These are phyloP conservation scores for Tanaodytes sp. DNA, from an alignment of 2,888 invertebrate genomes.

Conservation along the genomic window DNA sequence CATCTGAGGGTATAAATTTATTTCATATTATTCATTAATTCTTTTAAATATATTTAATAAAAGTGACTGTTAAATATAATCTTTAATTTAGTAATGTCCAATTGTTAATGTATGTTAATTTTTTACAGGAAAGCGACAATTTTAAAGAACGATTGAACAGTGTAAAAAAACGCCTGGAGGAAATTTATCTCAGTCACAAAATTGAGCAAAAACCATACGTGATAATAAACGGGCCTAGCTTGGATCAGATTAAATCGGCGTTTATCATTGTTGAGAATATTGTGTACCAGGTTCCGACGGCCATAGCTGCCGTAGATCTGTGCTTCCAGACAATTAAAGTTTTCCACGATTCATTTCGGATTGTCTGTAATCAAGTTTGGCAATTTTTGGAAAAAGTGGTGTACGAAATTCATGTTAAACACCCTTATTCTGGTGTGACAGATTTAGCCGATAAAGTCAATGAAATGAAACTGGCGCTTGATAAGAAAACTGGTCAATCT, in stretches of 20 bases:
- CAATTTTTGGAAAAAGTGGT: constrained; percentile 4
- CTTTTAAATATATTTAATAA: no score
- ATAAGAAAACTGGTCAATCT: not conserved
- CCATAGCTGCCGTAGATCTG: constrained; percentile 24
- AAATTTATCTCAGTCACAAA: constrained; percentile 12
- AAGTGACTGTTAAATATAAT: no score
- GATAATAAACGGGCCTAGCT: constrained; percentile 21
- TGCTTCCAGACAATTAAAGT: constrained; percentile 30
- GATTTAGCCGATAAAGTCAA: not conserved
- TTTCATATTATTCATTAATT: not conserved
- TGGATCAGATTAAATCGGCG: not conserved
- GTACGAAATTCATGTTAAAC: not conserved
- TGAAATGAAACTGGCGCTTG: not conserved
- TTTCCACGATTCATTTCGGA: not conserved
- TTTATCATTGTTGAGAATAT: constrained; percentile 8
- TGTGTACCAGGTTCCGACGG: constrained; percentile 22
- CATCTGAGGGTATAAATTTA: constrained; percentile 22
- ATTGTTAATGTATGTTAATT: constrained; percentile 3
- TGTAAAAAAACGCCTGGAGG: not conserved
- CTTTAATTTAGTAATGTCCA: no score
- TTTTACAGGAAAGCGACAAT: constrained; percentile 12
- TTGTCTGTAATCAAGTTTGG: constrained; percentile 1
- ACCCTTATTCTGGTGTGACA: not conserved
- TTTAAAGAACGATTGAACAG: constrained; percentile 5
- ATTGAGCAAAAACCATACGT: constrained; percentile 14